phyloP scores from a whole-genome alignment of 2,888 invertebrate genomes.

The Chrysodeixis includens region DNA sequence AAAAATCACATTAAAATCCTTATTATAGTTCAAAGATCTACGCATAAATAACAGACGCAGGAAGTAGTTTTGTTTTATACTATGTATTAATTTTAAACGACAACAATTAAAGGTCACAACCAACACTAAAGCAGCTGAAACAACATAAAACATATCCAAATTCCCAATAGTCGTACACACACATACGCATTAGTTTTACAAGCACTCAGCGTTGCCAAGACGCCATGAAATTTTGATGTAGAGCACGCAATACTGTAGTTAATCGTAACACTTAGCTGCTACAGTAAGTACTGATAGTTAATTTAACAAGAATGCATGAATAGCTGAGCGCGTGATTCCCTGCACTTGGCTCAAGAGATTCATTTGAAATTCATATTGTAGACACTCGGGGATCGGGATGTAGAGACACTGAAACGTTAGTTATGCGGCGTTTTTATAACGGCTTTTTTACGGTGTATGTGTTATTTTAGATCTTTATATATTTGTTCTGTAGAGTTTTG shows the following conservation, averaged over 20 bases:
- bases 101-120: not conserved
- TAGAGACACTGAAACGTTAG: constrained; percentile 37
- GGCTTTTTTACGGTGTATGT: not conserved
- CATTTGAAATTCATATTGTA: constrained; percentile 78
- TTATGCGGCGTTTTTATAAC: constrained; percentile 5
- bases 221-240: constrained; percentile 40
- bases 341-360: constrained; percentile 73
- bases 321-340: constrained; percentile 70
- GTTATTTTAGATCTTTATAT: not conserved
- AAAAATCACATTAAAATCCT: no score
- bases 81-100: no score
- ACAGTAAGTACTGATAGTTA: constrained; percentile 65
- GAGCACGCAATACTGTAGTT: constrained; percentile 46
- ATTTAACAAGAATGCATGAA: constrained; percentile 75
- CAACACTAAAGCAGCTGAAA: not conserved
- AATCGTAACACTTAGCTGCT: constrained; percentile 53
- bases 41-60: no score
- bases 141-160: not conserved
- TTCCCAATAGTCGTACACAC: not conserved
- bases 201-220: constrained; percentile 27
- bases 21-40: no score
- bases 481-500: no score
- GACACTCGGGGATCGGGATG: constrained; percentile 29
- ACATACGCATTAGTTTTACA: not conserved
- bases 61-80: no score